A percentile compares a stretch with the other conserved stretches of the same genome.
Conservation (phyloP, 2,888 invertebrate species). For the Ichneumoninae sp. region DNA sequence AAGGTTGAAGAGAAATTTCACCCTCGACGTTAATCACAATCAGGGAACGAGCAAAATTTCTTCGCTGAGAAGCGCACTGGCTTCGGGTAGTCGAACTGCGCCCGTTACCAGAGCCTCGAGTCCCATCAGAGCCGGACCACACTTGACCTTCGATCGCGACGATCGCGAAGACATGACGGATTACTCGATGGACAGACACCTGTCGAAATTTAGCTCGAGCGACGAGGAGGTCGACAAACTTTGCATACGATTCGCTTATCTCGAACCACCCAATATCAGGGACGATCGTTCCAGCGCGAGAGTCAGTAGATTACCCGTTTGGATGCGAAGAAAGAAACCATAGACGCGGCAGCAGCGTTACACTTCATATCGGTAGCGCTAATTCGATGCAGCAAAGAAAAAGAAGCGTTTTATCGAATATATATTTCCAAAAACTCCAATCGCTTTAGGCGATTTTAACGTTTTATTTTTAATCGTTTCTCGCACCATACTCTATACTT, state of each 20-base stretch:
- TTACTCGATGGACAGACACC: conserved; percentile 70
- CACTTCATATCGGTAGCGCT: not conserved
- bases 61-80: conserved; percentile 77
- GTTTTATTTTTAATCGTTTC: conserved; percentile 20
- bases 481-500: conserved; percentile 3
- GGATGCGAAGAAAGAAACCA: conserved; percentile 75
- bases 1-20: conserved; percentile 71
- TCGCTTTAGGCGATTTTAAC: not conserved
- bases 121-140: conserved; percentile 76
- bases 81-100: conserved; percentile 81
- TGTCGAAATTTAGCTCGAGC: conserved; percentile 79
- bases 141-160: conserved; percentile 73
- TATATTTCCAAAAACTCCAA: conserved; percentile 20
- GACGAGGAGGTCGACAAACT: conserved; percentile 81
- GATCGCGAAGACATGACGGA: conserved; percentile 62
- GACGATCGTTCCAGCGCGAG: conserved; percentile 67
- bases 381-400: not conserved
- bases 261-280: conserved; percentile 65
- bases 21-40: conserved; percentile 82
- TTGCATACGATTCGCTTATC: conserved; percentile 70
- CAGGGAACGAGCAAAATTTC: conserved; percentile 82
- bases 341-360: conserved; percentile 43
- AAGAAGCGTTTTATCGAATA: not conserved
- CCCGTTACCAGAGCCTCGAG: conserved; percentile 82
- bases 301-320: conserved; percentile 77